Base-by-base conservation (phyloP, 2,797 vertebrate species). In the Arvicola amphibius region DNA sequence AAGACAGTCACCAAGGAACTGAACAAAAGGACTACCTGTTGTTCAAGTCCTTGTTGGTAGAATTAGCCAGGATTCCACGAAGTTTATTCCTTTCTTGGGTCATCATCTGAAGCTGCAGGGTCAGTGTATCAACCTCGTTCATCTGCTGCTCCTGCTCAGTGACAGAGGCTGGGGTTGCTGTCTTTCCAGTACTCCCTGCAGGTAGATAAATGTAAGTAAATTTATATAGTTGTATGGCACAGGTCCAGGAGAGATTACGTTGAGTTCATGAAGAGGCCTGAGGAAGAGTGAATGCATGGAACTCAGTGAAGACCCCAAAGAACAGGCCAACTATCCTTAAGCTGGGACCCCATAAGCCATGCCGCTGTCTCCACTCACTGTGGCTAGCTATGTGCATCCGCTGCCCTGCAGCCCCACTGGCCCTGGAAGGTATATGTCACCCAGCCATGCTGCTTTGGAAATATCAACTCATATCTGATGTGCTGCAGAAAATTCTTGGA, bases 31-130 rank as follows among this genome's bases (percentile, higher is more conserved):
- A 19, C 96, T 98, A 99, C 99, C 99, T 99, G 99, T 99, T 99
- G 95, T 99, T 99, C 25, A 99, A 99, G 93, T 99, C 99, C 37
- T 99, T 99, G 0, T 99, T 99, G 14, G 99, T 99, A 1, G 99
- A 99, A 40, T 99, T 99, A 14, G 99, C 99, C 63, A 99, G 99
- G 25, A 99, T 99, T 88, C 99, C 99, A 51, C 99, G 99, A 1
- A 99, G 98, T 80, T 99, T 99, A 17, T 99, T 99, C 92, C 99
- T 98, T 98, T 99, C 99, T 0, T 99, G 99, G 27, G 99, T 99
- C 97, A 99, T 99, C 79, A 99, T 99, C 25, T 99, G 98, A 92
- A 99, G 98, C 98, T 99, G 99, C 96, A 99, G 99, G 1, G 99
- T 91, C 84, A 99, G 98, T 0, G 98, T 99, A 97, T 99, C 99